Base-by-base conservation (phyloP, 2,113 vertebrate genomes). In the Eulemur rufifrons region DNA sequence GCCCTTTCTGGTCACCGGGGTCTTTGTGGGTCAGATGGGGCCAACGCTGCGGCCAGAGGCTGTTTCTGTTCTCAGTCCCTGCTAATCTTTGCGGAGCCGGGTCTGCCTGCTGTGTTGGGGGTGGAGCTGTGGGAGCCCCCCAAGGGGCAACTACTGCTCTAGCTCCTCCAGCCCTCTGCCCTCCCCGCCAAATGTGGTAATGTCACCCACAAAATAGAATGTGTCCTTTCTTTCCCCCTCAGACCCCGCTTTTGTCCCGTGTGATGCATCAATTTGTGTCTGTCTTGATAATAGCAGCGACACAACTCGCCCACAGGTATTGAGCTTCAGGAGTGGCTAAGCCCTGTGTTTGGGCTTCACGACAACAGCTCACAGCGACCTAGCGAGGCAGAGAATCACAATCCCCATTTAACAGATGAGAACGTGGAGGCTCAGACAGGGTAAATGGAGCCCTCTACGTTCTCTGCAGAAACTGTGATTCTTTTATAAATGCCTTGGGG, bases 31-130 rank as follows among this genome's bases (percentile, higher is more conserved):
- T 10, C 52, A 50, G 13, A 17, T 13, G 9, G 37, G 32, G 9
- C 2, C 2, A 42, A 15, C 0, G 12, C 18, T 34, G 69, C 15
- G 15, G 2, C 59, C 10, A 3, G 0, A 18, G 77, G 13, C 42
- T 21, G 6, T 20, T 23, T 2, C 20, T 20, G 27, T 37, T 32
- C 5, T 37, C 12, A 0, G 37, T 14, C 59, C 5, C 63, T 23
- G 64, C 50, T 25, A 0, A 29, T 34, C 56, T 39, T 34, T 1
- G 10, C 1, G 20, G 20, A 15, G 45, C n/a, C 8, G 37, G 47
- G 39, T 32, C 4, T 21, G 5, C 6, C 27, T 9, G 15, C 20
- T 29, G 23, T 1, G 11, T 37, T 37, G 13, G 71, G 45, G 54
- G 3, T 3, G 15, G 17, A 88, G 34, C 84, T 34, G 27, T 32